Percentiles rank a stretch among this genome's conserved stretches.
phyloP scores from a whole-genome alignment of 1,140 invertebrate genomes.

The Hirudo medicinalis region DNA sequence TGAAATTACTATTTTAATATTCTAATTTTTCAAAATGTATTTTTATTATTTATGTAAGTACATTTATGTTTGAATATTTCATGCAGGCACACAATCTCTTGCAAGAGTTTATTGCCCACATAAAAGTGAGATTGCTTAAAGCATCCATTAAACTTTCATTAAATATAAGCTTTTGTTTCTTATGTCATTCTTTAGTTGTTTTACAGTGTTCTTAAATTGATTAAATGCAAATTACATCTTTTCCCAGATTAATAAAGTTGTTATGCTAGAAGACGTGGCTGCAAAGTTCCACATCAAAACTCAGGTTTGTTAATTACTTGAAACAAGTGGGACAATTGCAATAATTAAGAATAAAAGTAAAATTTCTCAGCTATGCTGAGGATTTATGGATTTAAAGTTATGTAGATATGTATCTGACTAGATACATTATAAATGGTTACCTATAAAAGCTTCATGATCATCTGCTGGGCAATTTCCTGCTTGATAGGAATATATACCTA shows the following conservation, averaged over 20 bases:
- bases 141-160: conserved; percentile 12
- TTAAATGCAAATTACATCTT: conserved; percentile 8
- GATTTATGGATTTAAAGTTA: background rate
- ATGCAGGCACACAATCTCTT: conserved; percentile 40
- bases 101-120: conserved; percentile 51
- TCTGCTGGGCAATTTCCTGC: background rate
- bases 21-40: too few relatives aligned
- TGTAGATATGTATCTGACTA: too few relatives aligned
- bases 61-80: conserved; percentile 21
- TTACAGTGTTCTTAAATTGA: background rate
- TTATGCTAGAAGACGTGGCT: conserved; percentile 83
- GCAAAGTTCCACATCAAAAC: conserved; percentile 84
- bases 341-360: too few relatives aligned
- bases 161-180: conserved; percentile 20
- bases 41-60: too few relatives aligned
- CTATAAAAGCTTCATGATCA: too few relatives aligned
- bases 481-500: too few relatives aligned
- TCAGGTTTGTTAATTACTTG: conserved; percentile 44
- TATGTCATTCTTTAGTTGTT: background rate
- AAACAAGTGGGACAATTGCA: too few relatives aligned
- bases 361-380: too few relatives aligned
- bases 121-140: conserved; percentile 48
- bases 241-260: conserved; percentile 67
- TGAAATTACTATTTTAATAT: too few relatives aligned
- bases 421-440: too few relatives aligned